Evolutionary conservation across 2,113 vertebrate species (phyloP), one percentile per base, ranked within the genome.

Genomic region (Tinamus guttatus): DNA sequence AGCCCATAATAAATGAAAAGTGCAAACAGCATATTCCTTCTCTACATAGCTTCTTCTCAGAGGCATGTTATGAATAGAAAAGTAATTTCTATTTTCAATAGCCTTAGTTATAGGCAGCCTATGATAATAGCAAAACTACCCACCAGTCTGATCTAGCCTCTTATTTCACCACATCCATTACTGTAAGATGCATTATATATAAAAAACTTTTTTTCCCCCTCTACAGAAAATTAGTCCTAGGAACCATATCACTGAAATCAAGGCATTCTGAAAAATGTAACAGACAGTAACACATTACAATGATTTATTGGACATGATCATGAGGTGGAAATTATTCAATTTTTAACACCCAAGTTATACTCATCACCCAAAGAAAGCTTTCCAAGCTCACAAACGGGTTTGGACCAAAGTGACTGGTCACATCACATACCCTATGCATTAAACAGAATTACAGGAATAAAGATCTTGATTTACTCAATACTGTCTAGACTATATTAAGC

Each of bases 181-280:
- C 18, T 40, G 56, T 77, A 80, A 80, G 11, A 65, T 0, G 0
- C 2, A 87, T 43, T 32, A 15, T 9, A n/a, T 3, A 2, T 13
- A 63, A 85, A 87, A 2, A 69, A 56, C 75, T 13, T 4, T 69
- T 16, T 3, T 69, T 70, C 52, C 43, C 18, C 34, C 9, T 73
- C 75, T 34, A 7, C 15, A 13, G 40, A 47, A 67, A 69, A 68
- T 24, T 1, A 76, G 43, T 9, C 56, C 14, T 16, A 52, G 34
- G 7, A 73, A 27, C 24, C 2, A 4, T 47, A 69, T 21, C 34
- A 65, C 16, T 51, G 70, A 58, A 52, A 67, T n/a, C 58, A 87
- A 95, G 22, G 12, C 54, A 73, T 7, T 49, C 38, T 60, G 34
- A 47, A 79, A 95, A 87, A 32, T 8, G 47, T 41, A 68, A 6